Evolutionary conservation across 2,888 invertebrate species (phyloP).

Genomic region (Euzophera pinguis): DNA sequence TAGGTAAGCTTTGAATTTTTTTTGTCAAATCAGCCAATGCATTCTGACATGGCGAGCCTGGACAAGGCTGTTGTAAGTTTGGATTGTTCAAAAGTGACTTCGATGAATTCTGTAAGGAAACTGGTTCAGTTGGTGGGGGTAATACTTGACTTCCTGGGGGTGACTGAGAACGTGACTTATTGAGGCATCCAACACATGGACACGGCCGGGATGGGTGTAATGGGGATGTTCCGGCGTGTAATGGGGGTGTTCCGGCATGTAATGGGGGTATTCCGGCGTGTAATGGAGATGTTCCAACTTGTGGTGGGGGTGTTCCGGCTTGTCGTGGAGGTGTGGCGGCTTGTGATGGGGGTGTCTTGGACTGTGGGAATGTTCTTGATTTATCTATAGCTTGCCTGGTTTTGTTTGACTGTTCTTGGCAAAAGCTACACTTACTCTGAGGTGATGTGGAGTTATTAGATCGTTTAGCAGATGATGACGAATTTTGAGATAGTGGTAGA

Average conservation of each 20-base stretch:
- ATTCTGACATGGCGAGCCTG: background rate
- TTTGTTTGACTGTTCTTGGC: background rate
- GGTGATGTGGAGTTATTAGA: background rate
- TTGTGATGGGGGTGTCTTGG: too few relatives aligned
- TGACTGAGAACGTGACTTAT: background rate
- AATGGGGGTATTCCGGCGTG: too few relatives aligned
- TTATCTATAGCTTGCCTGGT: background rate
- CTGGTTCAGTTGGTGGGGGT: background rate
- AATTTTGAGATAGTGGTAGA: background rate
- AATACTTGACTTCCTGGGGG: background rate
- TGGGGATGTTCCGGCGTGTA: background rate
- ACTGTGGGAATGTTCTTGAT: too few relatives aligned
- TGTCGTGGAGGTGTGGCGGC: too few relatives aligned
- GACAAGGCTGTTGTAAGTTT: background rate
- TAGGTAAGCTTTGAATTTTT: background rate
- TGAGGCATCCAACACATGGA: background rate
- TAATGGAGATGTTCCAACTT: too few relatives aligned
- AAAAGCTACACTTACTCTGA: background rate
- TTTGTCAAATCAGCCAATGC: background rate
- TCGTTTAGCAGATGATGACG: background rate
- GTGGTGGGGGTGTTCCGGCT: too few relatives aligned
- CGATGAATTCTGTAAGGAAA: background rate
- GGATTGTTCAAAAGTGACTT: background rate
- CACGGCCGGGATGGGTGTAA: background rate
- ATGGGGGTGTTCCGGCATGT: too few relatives aligned